Evolutionary conservation across 2,797 vertebrate genomes (phyloP), one percentile per base, ranked within the genome.

Genomic region (Gorsachius magnificus): DNA sequence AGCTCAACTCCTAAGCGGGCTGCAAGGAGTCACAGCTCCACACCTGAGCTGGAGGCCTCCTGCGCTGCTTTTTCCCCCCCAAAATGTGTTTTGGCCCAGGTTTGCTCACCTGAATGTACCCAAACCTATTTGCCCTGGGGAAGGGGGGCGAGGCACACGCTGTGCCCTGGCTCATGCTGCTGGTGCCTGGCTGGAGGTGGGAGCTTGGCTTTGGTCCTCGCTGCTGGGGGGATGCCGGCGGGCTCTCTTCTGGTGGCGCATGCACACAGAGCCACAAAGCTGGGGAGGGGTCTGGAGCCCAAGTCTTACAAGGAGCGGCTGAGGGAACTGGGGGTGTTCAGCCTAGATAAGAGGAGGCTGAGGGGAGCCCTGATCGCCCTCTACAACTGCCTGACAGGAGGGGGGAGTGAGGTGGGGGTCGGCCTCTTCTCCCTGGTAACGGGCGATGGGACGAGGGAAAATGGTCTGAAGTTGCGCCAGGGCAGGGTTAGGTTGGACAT

Each of bases 221-320:
- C 29, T 5, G 63, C 8, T 2, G 13, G 26, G 10, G 18, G 56
- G 85, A 41, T 26, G 60, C 21, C 2, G 1, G 1, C 2, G 1
- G 60, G 43, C 11, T 35, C 26, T 8, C 26, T 65, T 29, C 57
- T 33, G 53, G 31, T 6, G 46, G 7, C 38, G 11, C 38, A 38
- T 11, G 10, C 38, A 10, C 38, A 38, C 10, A 38, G 38, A 38
- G 38, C 38, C 38, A 38, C 38, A 38, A 38, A 38, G 38, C 38
- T 38, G 38, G 38, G 38, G 38, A 38, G 38, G 38, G 38, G 38
- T 38, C 38, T 38, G 38, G 38, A 38, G 38, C 38, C 10, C 38
- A 38, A 38, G 38, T 38, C 38, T 11, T 38, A 38, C 38, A 38
- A 38, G 10, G 38, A 38, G 38, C 38, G 11, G 38, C 38, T 38